phyloP scores from a whole-genome alignment of 2,888 invertebrate species.

The Ochropleura leucogaster region DNA sequence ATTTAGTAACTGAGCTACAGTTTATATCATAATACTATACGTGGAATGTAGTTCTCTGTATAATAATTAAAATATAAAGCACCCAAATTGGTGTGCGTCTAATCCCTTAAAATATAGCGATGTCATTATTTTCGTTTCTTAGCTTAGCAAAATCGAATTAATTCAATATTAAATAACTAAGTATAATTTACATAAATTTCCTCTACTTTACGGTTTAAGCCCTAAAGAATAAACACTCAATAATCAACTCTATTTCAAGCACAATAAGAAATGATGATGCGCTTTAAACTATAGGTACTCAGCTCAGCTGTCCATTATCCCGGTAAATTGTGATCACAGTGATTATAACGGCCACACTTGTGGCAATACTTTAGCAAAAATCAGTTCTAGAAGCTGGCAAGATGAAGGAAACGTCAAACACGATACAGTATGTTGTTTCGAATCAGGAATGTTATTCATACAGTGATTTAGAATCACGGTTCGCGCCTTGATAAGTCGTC shows the following conservation, averaged over 20 bases:
- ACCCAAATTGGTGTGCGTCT: conserved; percentile 37
- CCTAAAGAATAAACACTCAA: conserved; percentile 43
- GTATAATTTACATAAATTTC: conserved; percentile 16
- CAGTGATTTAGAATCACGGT: conserved; percentile 78
- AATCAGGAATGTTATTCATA: conserved; percentile 19
- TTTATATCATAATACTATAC: conserved; percentile 12
- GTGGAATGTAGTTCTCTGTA: background rate
- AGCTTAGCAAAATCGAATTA: conserved; percentile 31
- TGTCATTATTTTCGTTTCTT: conserved; percentile 24
- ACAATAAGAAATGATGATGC: conserved; percentile 36
- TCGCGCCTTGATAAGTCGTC: conserved; percentile 85
- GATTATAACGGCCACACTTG: conserved; percentile 13
- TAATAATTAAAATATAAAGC: conserved; percentile 20
- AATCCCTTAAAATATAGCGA: conserved; percentile 11
- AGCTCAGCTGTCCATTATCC: conserved; percentile 29
- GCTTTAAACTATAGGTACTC: conserved; percentile 15
- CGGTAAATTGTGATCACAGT: conserved; percentile 42
- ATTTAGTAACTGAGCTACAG: conserved; percentile 12
- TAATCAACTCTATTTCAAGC: conserved; percentile 37
- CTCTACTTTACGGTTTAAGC: conserved; percentile 15
- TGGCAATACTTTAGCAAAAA: conserved; percentile 34
- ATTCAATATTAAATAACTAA: conserved; percentile 13
- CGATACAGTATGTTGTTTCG: background rate
- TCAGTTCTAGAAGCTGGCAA: conserved; percentile 42
- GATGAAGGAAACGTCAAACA: conserved; percentile 26